Evolutionary conservation across 53 echinoderm and acorn worm species (phyloP).

Genomic region (Holothuria scabra): DNA sequence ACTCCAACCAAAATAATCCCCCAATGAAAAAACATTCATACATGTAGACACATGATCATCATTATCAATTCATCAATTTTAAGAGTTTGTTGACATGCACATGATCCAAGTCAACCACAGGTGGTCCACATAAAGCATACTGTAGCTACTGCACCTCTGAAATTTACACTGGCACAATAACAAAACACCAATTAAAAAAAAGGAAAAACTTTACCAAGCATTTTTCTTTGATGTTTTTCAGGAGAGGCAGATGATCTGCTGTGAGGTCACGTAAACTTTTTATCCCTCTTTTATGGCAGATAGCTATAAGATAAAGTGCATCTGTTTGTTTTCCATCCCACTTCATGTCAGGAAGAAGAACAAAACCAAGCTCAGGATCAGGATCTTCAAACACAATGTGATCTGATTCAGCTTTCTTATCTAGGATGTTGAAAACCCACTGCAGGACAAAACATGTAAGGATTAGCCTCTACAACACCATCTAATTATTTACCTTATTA

Average conservation of each 20-base stretch:
- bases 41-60: too few relatives aligned
- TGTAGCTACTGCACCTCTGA: too few relatives aligned
- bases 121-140: too few relatives aligned
- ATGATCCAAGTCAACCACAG: too few relatives aligned
- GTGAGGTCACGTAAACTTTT: conserved; percentile 83
- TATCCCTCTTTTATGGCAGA: conserved; percentile 74
- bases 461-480: not conserved
- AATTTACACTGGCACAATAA: too few relatives aligned
- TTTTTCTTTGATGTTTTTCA: conserved; percentile 84
- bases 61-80: too few relatives aligned
- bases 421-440: conserved; percentile 98
- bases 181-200: not conserved
- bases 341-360: conserved; percentile 94
- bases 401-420: conserved; percentile 89
- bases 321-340: conserved; percentile 85
- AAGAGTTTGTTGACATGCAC: too few relatives aligned
- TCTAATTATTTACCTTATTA: too few relatives aligned
- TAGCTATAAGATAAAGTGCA: conserved; percentile 85
- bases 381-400: conserved; percentile 86
- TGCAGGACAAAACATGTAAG: conserved; percentile 18
- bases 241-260: conserved; percentile 76
- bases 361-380: conserved; percentile 82
- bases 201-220: conserved; percentile 68
- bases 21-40: too few relatives aligned
- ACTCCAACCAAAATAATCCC: too few relatives aligned